These are phyloP conservation scores for Campoletis sonorensis DNA, from an alignment of 1,140 invertebrate genomes.

Conservation along the genomic window DNA sequence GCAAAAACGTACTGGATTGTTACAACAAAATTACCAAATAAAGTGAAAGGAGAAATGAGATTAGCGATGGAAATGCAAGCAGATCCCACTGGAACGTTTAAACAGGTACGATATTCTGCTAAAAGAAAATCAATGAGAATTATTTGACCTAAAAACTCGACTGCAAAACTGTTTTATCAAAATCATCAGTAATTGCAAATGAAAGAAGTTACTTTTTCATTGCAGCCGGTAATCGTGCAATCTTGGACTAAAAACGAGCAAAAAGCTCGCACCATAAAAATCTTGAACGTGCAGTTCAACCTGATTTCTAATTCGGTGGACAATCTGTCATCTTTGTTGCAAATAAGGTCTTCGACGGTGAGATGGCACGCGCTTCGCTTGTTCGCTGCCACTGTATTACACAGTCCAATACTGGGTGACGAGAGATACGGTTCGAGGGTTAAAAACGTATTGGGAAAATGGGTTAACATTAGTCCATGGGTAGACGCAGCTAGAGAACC, in stretches of 20 bases:
- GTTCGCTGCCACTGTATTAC: constrained; percentile 68
- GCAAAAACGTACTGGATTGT: constrained; percentile 65
- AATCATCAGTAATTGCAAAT: too few relatives aligned
- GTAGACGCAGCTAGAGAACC: constrained; percentile 50
- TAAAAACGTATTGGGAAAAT: constrained; percentile 66
- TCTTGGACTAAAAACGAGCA: constrained; percentile 59
- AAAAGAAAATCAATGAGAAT: too few relatives aligned
- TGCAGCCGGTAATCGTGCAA: constrained; percentile 59
- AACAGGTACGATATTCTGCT: too few relatives aligned
- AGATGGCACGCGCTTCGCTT: constrained; percentile 70
- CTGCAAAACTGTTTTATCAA: too few relatives aligned
- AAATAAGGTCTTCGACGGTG: constrained; percentile 64
- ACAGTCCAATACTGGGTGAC: constrained; percentile 74
- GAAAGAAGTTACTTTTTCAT: too few relatives aligned
- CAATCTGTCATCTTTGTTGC: constrained; percentile 67
- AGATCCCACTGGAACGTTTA: not conserved
- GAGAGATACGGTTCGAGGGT: constrained; percentile 69
- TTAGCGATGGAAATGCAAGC: constrained; percentile 56
- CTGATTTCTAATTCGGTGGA: constrained; percentile 62
- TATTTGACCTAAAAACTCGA: too few relatives aligned
- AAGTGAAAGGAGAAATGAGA: constrained; percentile 48
- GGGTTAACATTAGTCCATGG: constrained; percentile 66
- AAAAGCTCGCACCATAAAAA: constrained; percentile 57
- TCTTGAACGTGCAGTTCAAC: constrained; percentile 61
- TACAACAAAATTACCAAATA: constrained; percentile 60